Evolutionary conservation across 1,140 invertebrate species (phyloP), one percentile per base, ranked within the genome.

Genomic region (Heliothis virescens): DNA sequence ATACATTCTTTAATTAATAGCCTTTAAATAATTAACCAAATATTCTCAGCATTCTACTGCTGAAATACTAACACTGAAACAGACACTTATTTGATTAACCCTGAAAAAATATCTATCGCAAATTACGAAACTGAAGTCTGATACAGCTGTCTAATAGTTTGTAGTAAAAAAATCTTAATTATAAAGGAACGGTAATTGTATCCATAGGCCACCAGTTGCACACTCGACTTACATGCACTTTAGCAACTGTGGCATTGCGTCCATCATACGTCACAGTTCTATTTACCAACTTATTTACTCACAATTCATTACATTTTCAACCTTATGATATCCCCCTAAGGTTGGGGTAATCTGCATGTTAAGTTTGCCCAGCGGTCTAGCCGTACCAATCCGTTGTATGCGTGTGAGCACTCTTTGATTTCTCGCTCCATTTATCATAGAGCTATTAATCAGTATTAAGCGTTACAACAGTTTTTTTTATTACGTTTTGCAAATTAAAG

Each of bases 181-280:
- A 75, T 71, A 57, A 79, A 77, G 73, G 52, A 84, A 82, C 50
- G 55, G 63, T 76, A 82, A 79, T 76, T 69, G 72, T 79, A 79
- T 79, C 79, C 50, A 80, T 73, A 82, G 79, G 78, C 76, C 55
- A 78, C 63, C 52, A 65, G 81, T 89, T 89, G 86, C 86, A 85
- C 80, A 85, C 57, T 80, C 80, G 78, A 78, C 86, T 89, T 86
- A 78, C 79, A 80, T 87, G 80, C 83, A 83, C 83, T 87, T 86
- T 87, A 73, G 83, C 82, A 87, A 87, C 86, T 79, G 73, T 83
- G 80, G 79, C 73, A 82, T 89, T 86, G 83, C 84, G 81, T 82
- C 72, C 72, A 72, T 79, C 77, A 71, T 78, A 76, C 77, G 47
- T 75, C 71, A 75, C 79, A 69, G 16, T 3, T 79, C 41, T 52